These are phyloP conservation scores for Monoplex corrugatus DNA, from an alignment of 2,888 invertebrate species.

Conservation along the genomic window DNA sequence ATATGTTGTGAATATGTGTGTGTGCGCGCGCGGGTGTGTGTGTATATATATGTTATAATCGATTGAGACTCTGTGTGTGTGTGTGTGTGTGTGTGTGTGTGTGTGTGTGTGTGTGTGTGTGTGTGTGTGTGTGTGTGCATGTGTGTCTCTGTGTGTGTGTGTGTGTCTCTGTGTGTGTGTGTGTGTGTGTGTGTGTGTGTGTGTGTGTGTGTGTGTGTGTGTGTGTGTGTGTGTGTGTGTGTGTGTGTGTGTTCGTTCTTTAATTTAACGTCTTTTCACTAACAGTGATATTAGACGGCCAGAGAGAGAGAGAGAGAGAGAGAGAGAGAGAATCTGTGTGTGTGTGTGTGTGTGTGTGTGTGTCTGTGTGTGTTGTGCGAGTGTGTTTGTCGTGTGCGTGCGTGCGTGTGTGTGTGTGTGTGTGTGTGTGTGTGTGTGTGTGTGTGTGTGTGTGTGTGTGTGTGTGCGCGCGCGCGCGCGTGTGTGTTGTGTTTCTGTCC, in stretches of 20 bases:
- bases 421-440: constrained; percentile 20
- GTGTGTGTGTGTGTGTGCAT: not conserved
- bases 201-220: not conserved
- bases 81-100: constrained; percentile 5
- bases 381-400: too few species aligned
- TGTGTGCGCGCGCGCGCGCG: too few species aligned
- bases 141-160: not conserved
- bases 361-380: too few species aligned
- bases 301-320: too few species aligned
- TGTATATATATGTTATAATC: not conserved
- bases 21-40: not conserved
- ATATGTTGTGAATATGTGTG: constrained; percentile 17
- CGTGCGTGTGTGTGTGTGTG: not conserved
- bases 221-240: not conserved
- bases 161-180: constrained; percentile 6
- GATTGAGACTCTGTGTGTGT: not conserved
- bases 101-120: constrained; percentile 16
- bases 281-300: too few species aligned
- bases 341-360: too few species aligned
- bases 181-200: not conserved
- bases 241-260: not conserved
- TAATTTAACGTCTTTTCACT: too few species aligned
- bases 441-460: not conserved
- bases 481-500: too few species aligned
- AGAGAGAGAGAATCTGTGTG: too few species aligned